A percentile compares a stretch with the other conserved stretches of the same genome.
Evolutionary conservation across 2,113 vertebrate species (phyloP).

Genomic region (Petrocephalus microphthalmus): DNA sequence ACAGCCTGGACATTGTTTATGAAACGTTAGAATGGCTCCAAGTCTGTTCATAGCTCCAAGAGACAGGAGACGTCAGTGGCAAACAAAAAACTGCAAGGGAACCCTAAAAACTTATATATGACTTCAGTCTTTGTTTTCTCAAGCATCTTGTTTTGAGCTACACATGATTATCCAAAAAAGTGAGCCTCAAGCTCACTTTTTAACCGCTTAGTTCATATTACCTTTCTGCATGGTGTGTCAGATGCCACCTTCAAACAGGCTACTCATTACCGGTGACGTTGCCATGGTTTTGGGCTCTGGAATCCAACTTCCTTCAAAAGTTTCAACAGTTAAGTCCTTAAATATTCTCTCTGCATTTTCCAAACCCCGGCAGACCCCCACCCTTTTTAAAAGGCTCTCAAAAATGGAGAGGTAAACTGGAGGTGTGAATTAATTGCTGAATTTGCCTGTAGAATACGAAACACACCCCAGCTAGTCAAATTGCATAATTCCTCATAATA

Average conservation of each 20-base stretch:
- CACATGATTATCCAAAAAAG: neutral
- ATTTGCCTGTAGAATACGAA: neutral
- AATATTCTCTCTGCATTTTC: neutral
- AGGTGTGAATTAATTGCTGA: neutral
- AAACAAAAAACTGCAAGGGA: neutral
- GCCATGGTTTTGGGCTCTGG: neutral
- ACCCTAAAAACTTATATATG: neutral
- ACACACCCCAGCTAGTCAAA: neutral
- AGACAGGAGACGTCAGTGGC: neutral
- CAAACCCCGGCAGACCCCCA: neutral
- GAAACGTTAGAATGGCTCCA: neutral
- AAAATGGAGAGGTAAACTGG: neutral
- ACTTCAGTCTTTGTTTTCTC: neutral
- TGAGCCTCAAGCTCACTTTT: neutral
- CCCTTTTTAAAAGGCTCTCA: neutral
- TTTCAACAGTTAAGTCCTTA: neutral
- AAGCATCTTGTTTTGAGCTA: neutral
- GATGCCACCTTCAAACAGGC: neutral
- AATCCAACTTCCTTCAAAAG: neutral
- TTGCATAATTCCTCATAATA: neutral
- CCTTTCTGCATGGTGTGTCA: neutral
- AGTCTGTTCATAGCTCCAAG: neutral
- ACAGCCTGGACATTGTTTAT: no score
- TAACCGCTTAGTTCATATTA: neutral
- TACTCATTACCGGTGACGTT: neutral